phyloP scores from a whole-genome alignment of 2,888 invertebrate species.

The Lordiphosa andalusiaca region DNA sequence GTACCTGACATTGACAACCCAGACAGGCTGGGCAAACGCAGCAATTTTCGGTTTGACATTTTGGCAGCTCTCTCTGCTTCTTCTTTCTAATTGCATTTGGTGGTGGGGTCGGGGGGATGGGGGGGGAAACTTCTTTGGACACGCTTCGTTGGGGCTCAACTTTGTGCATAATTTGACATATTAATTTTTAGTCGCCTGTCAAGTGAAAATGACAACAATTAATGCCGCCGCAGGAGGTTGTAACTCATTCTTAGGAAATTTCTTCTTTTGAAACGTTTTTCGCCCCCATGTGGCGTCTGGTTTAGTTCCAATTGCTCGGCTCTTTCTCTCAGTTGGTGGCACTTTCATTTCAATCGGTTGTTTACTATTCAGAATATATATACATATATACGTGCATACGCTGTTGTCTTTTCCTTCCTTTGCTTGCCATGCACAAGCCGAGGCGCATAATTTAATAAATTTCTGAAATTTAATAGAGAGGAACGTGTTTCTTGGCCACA shows the following conservation, averaged over 20 bases:
- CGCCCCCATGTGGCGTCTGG: constrained; percentile 49
- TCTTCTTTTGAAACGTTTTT: constrained; percentile 2
- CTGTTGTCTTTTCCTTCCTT: constrained; percentile 28
- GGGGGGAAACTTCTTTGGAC: constrained; percentile 41
- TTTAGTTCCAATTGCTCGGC: constrained; percentile 21
- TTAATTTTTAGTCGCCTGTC: constrained; percentile 60
- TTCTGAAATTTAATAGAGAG: constrained; percentile 72
- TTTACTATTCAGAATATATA: constrained; percentile 8
- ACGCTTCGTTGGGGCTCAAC: constrained; percentile 47
- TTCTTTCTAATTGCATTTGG: constrained; percentile 63
- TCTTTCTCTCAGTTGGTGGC: constrained; percentile 59
- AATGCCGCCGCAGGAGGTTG: constrained; percentile 26
- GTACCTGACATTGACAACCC: constrained; percentile 39
- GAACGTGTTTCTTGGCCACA: constrained; percentile 71
- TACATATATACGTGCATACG: not conserved
- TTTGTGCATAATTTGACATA: constrained; percentile 69
- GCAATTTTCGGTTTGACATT: constrained; percentile 73
- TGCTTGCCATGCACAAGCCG: constrained; percentile 13
- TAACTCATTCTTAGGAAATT: constrained; percentile 2
- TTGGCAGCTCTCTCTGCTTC: constrained; percentile 57
- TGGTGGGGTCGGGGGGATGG: not conserved
- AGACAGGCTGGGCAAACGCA: constrained; percentile 47
- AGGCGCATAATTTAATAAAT: constrained; percentile 71
- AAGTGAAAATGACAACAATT: constrained; percentile 56
- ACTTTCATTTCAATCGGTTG: constrained; percentile 34